Evolutionary conservation across 2,113 vertebrate species (phyloP), one percentile per base, ranked within the genome.

Genomic region (Hippopotamus amphibius): DNA sequence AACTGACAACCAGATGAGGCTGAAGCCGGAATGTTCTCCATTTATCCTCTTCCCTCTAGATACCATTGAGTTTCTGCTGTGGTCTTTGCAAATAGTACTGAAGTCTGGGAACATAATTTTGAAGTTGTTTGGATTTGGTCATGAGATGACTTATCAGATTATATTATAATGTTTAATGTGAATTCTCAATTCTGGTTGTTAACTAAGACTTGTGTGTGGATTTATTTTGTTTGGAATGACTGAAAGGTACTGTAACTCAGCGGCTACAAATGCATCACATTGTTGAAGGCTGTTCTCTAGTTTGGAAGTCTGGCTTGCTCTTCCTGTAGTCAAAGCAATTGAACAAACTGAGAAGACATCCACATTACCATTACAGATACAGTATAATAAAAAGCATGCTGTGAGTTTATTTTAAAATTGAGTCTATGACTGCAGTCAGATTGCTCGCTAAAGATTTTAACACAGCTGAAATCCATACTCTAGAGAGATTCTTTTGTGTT

Each of bases 401-500:
- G 97, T 77, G 97, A 96, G 88, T 96, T 97, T 96, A 96, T 96
- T 97, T 96, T 97, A 97, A 97, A 97, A 95, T 92, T 77, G 93
- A 95, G 46, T 92, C 79, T 93, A 59, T 59, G 86, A 48, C 74
- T 95, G 48, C 80, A 85, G 83, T 97, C 81, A 84, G 69, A 94
- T 96, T 94, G 95, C 88, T 96, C 89, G 46, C 95, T 68, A 63
- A 81, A 66, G 95, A 96, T 96, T 96, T 96, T 81, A 96, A 88
- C 87, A 90, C 59, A 92, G 87, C 87, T 92, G 65, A 85, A 96
- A 95, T 68, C 13, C n/a, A 80, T 86, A 88, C 94, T 96, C 92
- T 37, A 33, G 95, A 74, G 95, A 95, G 84, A 69, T 30, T 77
- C 50, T 94, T 93, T 88, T 94, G 30, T 59, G 74, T 93, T 97